Conservation (phyloP, 53 echinoderm and acorn worm genomes). For the Luidia sarsii region DNA sequence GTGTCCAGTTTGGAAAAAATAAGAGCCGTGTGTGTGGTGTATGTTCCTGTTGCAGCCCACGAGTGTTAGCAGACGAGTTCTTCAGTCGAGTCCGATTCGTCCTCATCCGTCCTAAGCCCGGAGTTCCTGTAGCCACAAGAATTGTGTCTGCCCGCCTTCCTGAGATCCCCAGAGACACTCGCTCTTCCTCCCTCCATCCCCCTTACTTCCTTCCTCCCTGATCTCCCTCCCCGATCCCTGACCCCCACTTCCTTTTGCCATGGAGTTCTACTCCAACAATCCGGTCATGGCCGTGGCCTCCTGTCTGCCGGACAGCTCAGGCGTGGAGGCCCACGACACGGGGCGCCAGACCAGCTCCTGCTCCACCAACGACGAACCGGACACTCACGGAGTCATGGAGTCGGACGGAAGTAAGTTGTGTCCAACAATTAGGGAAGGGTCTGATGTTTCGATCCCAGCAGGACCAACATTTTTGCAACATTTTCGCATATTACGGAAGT, state of each 20-base stretch:
- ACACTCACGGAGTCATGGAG: conserved; percentile 45
- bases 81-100: too few species aligned
- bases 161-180: not conserved
- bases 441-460: too few species aligned
- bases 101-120: not conserved
- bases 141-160: not conserved
- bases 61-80: too few species aligned
- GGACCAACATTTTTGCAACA: too few species aligned
- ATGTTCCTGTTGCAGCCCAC: too few species aligned
- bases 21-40: too few species aligned
- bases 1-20: too few species aligned
- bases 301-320: conserved; percentile 40
- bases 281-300: conserved; percentile 49
- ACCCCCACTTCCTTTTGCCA: not conserved
- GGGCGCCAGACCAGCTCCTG: conserved; percentile 32
- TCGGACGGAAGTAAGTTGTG: not conserved
- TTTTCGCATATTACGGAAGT: too few species aligned
- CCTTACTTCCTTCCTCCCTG: too few species aligned
- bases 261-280: conserved; percentile 52
- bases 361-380: conserved; percentile 11
- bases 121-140: not conserved
- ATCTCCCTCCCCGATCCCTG: not conserved
- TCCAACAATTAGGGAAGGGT: too few species aligned
- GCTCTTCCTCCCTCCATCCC: not conserved
- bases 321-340: conserved; percentile 37